These are phyloP conservation scores for Dendrocincla tyrannina DNA, from an alignment of 2,797 vertebrate genomes.

Conservation along the genomic window DNA sequence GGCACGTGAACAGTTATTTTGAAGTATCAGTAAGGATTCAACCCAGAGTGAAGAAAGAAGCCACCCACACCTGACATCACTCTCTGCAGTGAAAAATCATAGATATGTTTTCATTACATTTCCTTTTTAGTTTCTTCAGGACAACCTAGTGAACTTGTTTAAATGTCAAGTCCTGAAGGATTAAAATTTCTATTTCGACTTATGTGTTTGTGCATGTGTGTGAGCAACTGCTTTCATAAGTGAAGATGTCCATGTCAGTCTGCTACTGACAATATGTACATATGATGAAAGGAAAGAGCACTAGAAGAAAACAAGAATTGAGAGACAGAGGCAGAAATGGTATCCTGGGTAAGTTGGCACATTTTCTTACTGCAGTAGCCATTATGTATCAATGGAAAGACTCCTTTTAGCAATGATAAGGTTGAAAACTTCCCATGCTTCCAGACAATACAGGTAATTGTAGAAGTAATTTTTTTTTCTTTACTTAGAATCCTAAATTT, in stretches of 20 bases:
- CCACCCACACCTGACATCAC: background rate
- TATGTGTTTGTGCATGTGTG: background rate
- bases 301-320: background rate
- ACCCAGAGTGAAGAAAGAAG: background rate
- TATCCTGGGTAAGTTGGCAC: background rate
- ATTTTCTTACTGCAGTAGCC: background rate
- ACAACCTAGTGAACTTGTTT: background rate
- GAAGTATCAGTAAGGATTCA: background rate
- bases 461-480: background rate
- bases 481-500: background rate
- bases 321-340: background rate
- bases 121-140: background rate
- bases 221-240: background rate
- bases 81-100: background rate
- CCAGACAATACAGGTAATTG: background rate
- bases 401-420: background rate
- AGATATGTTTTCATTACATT: background rate
- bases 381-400: background rate
- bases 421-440: background rate
- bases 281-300: background rate
- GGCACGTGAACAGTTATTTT: accelerated
- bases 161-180: background rate
- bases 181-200: background rate
- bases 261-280: accelerated
- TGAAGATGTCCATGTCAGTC: background rate